These are phyloP conservation scores for Sorex fumeus DNA, from an alignment of 2,113 vertebrate genomes.

Conservation along the genomic window DNA sequence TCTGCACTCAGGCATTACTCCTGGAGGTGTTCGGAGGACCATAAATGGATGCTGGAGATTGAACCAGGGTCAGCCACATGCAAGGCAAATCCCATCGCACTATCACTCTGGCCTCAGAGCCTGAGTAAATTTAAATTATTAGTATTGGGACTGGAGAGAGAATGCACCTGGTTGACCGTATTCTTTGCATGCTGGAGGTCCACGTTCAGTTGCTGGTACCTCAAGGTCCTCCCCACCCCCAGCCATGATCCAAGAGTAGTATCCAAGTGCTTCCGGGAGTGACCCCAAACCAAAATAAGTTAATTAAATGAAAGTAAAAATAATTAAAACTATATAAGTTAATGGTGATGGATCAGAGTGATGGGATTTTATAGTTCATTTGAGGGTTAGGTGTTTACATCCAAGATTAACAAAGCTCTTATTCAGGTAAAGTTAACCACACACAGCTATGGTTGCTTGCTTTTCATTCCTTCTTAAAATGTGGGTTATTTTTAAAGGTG, in stretches of 20 bases:
- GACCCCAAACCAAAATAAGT: too few relatives aligned
- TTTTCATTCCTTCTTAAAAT: conserved; percentile 49
- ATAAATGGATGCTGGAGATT: too few relatives aligned
- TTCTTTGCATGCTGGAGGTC: too few relatives aligned
- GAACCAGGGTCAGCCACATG: too few relatives aligned
- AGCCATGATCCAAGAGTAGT: too few relatives aligned
- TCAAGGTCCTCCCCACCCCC: too few relatives aligned
- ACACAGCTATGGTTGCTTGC: not conserved
- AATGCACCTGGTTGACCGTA: not conserved
- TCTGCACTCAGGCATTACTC: too few relatives aligned
- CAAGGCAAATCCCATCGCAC: too few relatives aligned
- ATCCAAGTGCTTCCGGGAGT: too few relatives aligned
- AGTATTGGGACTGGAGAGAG: not conserved
- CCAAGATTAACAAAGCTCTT: not conserved
- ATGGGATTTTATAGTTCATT: not conserved
- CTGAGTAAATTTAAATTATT: not conserved
- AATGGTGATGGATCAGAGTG: not conserved
- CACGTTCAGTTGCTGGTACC: too few relatives aligned
- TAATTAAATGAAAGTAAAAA: too few relatives aligned
- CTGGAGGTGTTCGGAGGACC: too few relatives aligned
- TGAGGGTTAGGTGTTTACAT: not conserved
- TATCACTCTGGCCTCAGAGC: not conserved
- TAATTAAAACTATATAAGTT: not conserved
- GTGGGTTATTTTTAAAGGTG: not conserved
- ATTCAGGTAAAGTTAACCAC: not conserved